Evolutionary conservation across 1,140 invertebrate genomes (phyloP), one percentile per base, ranked within the genome.

Genomic region (Macrobrachium nipponense): DNA sequence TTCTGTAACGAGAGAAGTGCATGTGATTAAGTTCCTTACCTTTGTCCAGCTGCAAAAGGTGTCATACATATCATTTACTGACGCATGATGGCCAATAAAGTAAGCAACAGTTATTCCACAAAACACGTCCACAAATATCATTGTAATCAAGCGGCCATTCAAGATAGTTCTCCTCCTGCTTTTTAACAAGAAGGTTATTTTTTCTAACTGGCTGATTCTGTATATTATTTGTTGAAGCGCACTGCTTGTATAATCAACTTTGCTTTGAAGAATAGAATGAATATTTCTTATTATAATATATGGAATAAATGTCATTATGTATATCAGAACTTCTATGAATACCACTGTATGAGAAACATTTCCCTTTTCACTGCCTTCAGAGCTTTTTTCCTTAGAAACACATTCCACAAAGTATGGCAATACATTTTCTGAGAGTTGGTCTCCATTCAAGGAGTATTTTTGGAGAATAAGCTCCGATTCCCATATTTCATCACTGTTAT

Each of bases 11-110:
- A 76, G 75, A n/a, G 23, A 58, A 23, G 0, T 58, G 18, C 5
- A 18, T 59, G 17, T n/a, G 44, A 15, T 73, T 36, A 73, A 51
- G 73, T 58, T 76, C 8, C 73, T 62, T 43, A 85, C 82, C 82
- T 85, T 85, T 68, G 82, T 85, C 64, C 75, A 85, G 61, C 76
- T 85, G 43, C 76, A 72, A 43, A 85, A 85, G 18, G 36, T 77
- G 43, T 75, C 60, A 51, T 85, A 85, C n/a, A 85, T 79, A 44
- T 85, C 82, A 59, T 78, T 78, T 43, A 85, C 75, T 20, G 82
- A 85, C 6, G 82, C 82, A 79, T 85, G 70, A 61, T 60, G 58
- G 51, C 82, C 78, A 20, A 85, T 79, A 15, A 85, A 51, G n/a
- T 51, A 79, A 17, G 58, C 75, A 66, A 79, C 76, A 60, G 75